Percentiles rank a stretch among this genome's conserved stretches.
These are phyloP conservation scores for Eueremaeus valkanovi DNA, from an alignment of 2,888 invertebrate species.

Conservation along the genomic window DNA sequence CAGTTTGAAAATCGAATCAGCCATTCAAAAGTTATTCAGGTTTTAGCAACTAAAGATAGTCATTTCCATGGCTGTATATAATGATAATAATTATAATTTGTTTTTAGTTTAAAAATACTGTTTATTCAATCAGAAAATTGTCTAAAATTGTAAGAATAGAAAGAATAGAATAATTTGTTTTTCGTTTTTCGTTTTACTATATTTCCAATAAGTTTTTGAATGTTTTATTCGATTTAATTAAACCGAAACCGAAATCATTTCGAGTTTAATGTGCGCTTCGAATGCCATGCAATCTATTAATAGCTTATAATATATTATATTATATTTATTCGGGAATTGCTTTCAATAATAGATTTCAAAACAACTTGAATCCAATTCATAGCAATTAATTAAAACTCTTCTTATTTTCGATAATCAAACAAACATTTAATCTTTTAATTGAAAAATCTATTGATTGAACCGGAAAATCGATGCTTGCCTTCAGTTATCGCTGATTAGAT, in stretches of 20 bases:
- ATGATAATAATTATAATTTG: too few species aligned
- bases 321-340: too few species aligned
- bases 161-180: too few species aligned
- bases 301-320: background rate
- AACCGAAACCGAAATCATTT: background rate
- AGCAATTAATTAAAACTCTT: background rate
- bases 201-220: background rate
- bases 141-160: too few species aligned
- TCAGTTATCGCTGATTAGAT: conserved; percentile 20
- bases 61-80: too few species aligned
- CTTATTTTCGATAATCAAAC: too few species aligned
- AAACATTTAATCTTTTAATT: background rate
- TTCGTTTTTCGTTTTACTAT: too few species aligned
- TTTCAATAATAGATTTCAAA: background rate
- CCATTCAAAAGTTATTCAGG: too few species aligned
- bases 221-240: background rate
- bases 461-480: background rate
- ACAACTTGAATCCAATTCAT: background rate
- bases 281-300: conserved; percentile 2
- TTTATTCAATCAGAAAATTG: background rate
- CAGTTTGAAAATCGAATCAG: too few species aligned
- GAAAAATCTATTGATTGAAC: background rate
- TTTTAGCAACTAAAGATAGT: too few species aligned
- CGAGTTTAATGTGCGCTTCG: conserved; percentile 19
- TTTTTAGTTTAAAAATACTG: too few species aligned